A percentile compares a stretch with the other conserved stretches of the same genome.
phyloP scores from a whole-genome alignment of 2,888 invertebrate genomes.

The Parnassius glacialis region DNA sequence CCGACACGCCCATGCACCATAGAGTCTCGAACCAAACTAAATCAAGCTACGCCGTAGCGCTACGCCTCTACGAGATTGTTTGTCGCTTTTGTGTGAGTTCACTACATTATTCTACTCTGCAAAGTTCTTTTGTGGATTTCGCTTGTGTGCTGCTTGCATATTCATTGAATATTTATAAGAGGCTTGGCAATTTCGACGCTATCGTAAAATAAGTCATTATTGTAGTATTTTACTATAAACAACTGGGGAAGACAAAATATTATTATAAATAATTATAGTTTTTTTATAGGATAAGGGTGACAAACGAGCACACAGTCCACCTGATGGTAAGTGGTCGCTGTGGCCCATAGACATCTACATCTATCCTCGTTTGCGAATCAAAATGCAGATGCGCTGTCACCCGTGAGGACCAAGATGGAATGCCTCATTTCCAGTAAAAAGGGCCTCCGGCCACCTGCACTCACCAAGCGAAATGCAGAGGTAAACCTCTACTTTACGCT shows the following conservation, averaged over 20 bases:
- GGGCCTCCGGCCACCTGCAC: no score
- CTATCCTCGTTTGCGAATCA: no score
- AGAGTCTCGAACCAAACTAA: background rate
- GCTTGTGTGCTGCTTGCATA: constrained; percentile 12
- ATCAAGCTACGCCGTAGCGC: constrained; percentile 34
- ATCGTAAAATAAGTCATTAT: background rate
- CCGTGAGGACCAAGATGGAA: no score
- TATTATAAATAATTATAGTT: background rate
- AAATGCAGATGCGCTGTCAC: no score
- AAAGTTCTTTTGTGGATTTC: constrained; percentile 3
- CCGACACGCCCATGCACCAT: background rate
- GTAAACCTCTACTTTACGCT: no score
- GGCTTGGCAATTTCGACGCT: background rate
- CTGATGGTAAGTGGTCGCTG: no score
- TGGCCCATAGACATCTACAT: no score
- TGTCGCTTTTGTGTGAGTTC: constrained; percentile 8
- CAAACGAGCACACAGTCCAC: no score
- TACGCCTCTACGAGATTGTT: constrained; percentile 26
- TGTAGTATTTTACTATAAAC: no score
- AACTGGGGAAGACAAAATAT: background rate
- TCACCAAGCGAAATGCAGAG: no score
- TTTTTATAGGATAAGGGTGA: no score
- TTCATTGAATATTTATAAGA: constrained; percentile 1
- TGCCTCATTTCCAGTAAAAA: no score
- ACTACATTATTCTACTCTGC: constrained; percentile 9